Evolutionary conservation across 2,797 vertebrate species (phyloP), one percentile per base, ranked within the genome.

Genomic region (Chaenodraco wilsoni): DNA sequence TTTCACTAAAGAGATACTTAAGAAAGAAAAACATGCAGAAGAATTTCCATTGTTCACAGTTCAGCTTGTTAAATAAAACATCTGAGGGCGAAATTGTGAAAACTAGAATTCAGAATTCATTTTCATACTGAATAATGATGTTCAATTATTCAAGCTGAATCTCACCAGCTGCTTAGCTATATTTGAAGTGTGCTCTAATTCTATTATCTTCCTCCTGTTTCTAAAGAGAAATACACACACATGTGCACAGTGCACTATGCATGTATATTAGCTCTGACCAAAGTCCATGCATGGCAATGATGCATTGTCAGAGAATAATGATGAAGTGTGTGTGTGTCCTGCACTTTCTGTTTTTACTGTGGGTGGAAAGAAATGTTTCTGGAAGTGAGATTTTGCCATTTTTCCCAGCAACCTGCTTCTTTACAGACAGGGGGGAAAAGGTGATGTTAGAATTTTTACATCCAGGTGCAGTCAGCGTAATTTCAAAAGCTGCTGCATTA

Each of bases 271-370:
- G 48, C 72, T 68, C 50, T 62, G 77, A 70, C 63, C 61, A 65
- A 77, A 84, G 79, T 69, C 43, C 60, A 68, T 90, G 85, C 86
- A 84, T 82, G 77, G 72, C 78, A 87, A 87, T 84, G 88, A 92
- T 68, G 83, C 68, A 27, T 72, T 82, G 83, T 89, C 78, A 63
- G 84, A 69, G 77, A 76, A 63, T 86, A 89, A 89, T 65, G 93
- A 94, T 93, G 71, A 58, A 67, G 59, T 23, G 56, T 31, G 55
- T 59, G 3, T 78, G 74, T 27, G 27, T 27, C 69, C 90, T 76
- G 70, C 50, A 43, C 74, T 84, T 55, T 74, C 56, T 80, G 60
- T 27, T 31, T 27, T 69, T 17, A 17, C 68, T 68, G 87, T 78
- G 81, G 79, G 64, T 54, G 74, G 52, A 74, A 84, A 65, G 56